These are phyloP conservation scores for Tyrophagus putrescentiae DNA, from an alignment of 1,140 invertebrate genomes.

Conservation along the genomic window DNA sequence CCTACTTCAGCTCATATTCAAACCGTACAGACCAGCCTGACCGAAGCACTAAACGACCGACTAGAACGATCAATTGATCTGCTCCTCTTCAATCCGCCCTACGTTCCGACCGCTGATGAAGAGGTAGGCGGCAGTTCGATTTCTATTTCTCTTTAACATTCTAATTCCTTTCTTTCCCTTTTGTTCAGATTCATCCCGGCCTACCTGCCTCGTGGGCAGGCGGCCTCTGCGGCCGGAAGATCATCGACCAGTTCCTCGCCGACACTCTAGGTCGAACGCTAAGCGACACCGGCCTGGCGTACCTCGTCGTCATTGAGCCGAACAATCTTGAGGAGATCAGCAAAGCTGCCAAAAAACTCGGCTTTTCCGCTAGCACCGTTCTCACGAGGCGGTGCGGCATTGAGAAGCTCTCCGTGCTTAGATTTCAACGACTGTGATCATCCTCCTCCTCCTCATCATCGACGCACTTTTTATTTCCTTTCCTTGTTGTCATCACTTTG, in stretches of 20 bases:
- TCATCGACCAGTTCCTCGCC: constrained; percentile 59
- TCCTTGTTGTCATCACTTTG: no score
- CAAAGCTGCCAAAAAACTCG: background rate
- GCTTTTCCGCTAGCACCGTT: background rate
- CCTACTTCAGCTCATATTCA: constrained; percentile 31
- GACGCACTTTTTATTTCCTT: no score
- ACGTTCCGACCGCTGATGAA: constrained; percentile 66
- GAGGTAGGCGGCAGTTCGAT: constrained; percentile 41
- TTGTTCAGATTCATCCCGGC: background rate
- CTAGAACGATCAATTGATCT: constrained; percentile 48
- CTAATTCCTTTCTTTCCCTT: background rate
- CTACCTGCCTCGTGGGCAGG: constrained; percentile 58
- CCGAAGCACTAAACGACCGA: constrained; percentile 45
- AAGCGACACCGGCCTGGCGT: constrained; percentile 55
- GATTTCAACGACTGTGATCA: constrained; percentile 24
- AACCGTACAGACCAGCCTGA: constrained; percentile 50
- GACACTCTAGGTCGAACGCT: constrained; percentile 48
- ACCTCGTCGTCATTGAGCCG: constrained; percentile 66
- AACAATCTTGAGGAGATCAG: constrained; percentile 45
- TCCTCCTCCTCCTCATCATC: no score
- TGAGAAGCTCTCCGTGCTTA: constrained; percentile 18
- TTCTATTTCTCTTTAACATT: background rate
- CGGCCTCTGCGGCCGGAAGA: constrained; percentile 50
- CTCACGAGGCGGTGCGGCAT: background rate
- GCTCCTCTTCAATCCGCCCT: constrained; percentile 91